Evolutionary conservation across 2,797 vertebrate species (phyloP), one percentile per base, ranked within the genome.

Genomic region (Tangara arthus): DNA sequence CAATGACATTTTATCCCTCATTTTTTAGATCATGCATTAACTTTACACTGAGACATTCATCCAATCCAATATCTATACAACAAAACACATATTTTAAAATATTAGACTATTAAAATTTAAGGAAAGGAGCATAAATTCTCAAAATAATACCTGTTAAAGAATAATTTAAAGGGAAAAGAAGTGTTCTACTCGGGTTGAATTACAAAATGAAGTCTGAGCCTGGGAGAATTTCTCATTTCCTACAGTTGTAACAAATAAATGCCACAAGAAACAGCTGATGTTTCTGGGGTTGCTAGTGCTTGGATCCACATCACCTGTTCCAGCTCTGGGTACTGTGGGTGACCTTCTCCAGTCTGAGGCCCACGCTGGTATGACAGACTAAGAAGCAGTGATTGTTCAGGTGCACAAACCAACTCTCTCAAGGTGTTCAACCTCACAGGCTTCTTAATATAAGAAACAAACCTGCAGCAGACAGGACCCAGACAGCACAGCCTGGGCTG

Each of bases 361-460:
- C 52, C 77, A 55, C 0, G 0, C 52, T 27, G 69, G 59, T 60
- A 11, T 9, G 41, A 80, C 4, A 5, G 49, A 69, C 37, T 56
- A 42, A 46, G 56, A 30, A 89, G 63, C 2, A 60, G 77, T 89
- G 95, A 96, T 96, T 97, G 96, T 94, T 96, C 34, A 70, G 87
- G 70, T 87, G 65, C 79, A 95, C 66, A 63, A 89, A 72, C 50
- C 37, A 73, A 46, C 41, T 53, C 57, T 66, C 56, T 75, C 34
- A 39, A 73, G 52, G 47, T 53, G 63, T 64, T 84, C 60, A 77
- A 32, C 88, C 52, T 77, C 87, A 71, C 22, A 53, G 73, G 46
- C 73, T 95, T 96, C 95, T 96, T 94, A 96, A 96, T 93, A 8
- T 93, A 96, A 95, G 91, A 96, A 96, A 82, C 83, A 89, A 77